A percentile compares a stretch with the other conserved stretches of the same genome.
Conservation (phyloP, 2,888 invertebrate species). For the Nipponacmea schrenckii region DNA sequence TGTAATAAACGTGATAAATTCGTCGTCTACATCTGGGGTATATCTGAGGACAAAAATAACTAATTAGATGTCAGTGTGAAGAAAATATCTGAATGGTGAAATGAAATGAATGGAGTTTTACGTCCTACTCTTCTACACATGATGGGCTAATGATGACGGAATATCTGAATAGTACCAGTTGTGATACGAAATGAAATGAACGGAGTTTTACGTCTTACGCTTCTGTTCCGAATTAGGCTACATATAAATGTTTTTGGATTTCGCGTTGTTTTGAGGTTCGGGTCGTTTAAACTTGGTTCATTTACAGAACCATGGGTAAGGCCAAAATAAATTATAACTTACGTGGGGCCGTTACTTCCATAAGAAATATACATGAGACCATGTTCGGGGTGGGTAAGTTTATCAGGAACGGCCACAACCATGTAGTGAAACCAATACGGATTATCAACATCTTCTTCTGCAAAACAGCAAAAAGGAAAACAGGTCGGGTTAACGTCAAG, state of each 20-base stretch:
- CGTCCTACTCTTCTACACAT: too few relatives aligned
- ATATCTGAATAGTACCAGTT: too few relatives aligned
- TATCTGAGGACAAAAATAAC: not conserved
- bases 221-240: too few relatives aligned
- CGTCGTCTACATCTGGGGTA: constrained; percentile 29
- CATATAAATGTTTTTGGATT: too few relatives aligned
- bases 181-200: too few relatives aligned
- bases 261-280: too few relatives aligned
- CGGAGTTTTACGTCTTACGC: too few relatives aligned
- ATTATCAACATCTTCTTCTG: constrained; percentile 26
- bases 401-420: constrained; percentile 29
- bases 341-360: constrained; percentile 20
- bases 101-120: not conserved
- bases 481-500: not conserved
- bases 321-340: not conserved
- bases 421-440: constrained; percentile 43
- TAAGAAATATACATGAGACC: constrained; percentile 31
- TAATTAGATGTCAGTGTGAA: too few relatives aligned
- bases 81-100: not conserved
- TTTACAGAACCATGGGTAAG: too few relatives aligned
- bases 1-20: constrained; percentile 38
- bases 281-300: too few relatives aligned
- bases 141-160: not conserved
- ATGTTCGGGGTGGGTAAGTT: constrained; percentile 28
- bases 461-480: too few relatives aligned